These are phyloP conservation scores for Xylocampa areola DNA, from an alignment of 2,888 invertebrate genomes.

Conservation along the genomic window DNA sequence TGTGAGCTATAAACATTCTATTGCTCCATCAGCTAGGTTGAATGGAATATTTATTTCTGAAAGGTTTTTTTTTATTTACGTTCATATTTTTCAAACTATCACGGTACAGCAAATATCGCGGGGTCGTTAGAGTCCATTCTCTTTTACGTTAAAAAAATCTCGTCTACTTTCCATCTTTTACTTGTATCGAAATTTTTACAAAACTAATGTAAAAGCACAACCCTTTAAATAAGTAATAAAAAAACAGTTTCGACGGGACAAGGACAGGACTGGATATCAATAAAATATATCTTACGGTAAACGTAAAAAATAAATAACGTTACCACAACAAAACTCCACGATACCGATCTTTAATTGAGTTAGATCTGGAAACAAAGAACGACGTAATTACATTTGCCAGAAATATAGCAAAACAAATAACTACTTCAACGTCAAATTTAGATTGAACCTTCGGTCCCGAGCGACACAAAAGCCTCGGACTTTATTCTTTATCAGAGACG, in stretches of 20 bases:
- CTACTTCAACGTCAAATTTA: slow-evolving; percentile 71
- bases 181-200: no score
- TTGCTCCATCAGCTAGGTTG: slow-evolving; percentile 1
- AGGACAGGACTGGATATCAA: background rate
- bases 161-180: no score
- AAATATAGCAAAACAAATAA: slow-evolving; percentile 66
- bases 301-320: slow-evolving; percentile 36
- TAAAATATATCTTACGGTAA: slow-evolving; percentile 25
- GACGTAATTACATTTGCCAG: slow-evolving; percentile 56
- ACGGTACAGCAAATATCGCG: no score
- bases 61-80: no score
- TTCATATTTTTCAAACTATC: no score
- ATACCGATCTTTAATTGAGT: slow-evolving; percentile 56
- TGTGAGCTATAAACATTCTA: background rate
- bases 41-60: background rate
- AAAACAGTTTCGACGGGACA: slow-evolving; percentile 2
- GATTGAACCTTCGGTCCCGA: slow-evolving; percentile 69
- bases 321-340: slow-evolving; percentile 45
- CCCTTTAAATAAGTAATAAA: no score
- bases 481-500: slow-evolving; percentile 74
- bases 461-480: slow-evolving; percentile 67
- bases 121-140: no score
- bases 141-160: no score
- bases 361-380: slow-evolving; percentile 52
- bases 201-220: no score